Evolutionary conservation across 2,113 vertebrate genomes (phyloP).

Genomic region (Leptosomus discolor): DNA sequence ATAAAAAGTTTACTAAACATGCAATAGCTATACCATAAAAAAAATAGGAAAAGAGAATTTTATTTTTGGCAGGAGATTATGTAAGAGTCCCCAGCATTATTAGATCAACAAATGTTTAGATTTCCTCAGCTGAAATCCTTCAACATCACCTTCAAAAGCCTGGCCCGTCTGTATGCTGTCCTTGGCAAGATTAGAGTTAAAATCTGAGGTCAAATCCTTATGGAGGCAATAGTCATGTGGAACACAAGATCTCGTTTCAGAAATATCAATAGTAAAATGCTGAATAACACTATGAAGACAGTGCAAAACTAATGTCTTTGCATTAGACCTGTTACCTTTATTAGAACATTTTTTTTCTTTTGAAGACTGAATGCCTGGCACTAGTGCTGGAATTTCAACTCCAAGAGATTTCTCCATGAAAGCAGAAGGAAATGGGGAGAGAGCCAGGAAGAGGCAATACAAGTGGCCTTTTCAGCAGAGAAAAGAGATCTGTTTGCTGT

Average conservation of each 20-base stretch:
- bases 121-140: not conserved
- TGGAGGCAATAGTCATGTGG: not conserved
- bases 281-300: not conserved
- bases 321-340: not conserved
- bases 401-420: not conserved
- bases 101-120: not conserved
- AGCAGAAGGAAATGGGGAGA: not conserved
- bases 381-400: not conserved
- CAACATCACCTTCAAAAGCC: not conserved
- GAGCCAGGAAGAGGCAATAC: not conserved
- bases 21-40: not conserved
- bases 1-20: not conserved
- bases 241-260: not conserved
- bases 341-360: not conserved
- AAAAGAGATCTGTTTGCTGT: not conserved
- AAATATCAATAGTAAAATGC: not conserved
- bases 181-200: not conserved
- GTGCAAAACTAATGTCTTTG: not conserved
- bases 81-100: not conserved
- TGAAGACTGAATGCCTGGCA: not conserved
- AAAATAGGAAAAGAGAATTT: not conserved
- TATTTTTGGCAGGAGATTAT: not conserved
- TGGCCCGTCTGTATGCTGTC: not conserved
- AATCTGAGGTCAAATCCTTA: not conserved
- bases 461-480: not conserved